phyloP scores from a whole-genome alignment of 2,888 invertebrate species.

The Schizotus pectinicornis region DNA sequence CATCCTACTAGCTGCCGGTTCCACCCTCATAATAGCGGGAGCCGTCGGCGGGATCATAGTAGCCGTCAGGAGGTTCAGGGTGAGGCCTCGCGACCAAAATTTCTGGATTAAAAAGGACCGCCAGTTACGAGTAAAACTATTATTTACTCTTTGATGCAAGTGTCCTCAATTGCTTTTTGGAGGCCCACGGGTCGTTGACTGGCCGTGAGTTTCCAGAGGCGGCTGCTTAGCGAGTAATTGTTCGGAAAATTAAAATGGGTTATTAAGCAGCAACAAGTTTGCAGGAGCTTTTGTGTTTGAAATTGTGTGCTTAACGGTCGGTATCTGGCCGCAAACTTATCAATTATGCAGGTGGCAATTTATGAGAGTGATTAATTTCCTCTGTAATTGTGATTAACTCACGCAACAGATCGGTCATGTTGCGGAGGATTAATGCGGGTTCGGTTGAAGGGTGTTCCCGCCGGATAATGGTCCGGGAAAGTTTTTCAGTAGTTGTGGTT shows the following conservation, averaged over 20 bases:
- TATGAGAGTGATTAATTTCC: too few species aligned
- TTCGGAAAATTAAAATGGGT: not conserved
- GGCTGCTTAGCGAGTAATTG: not conserved
- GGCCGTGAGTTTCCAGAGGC: too few species aligned
- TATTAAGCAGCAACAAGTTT: not conserved
- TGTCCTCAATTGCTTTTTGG: too few species aligned
- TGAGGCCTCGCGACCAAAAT: constrained; percentile 37
- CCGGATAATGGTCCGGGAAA: constrained; percentile 19
- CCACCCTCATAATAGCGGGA: constrained; percentile 56
- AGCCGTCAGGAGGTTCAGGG: constrained; percentile 53
- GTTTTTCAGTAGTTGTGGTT: constrained; percentile 26
- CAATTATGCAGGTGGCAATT: not conserved
- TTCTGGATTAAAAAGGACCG: not conserved
- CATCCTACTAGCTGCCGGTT: constrained; percentile 54
- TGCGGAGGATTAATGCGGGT: too few species aligned
- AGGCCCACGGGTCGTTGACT: too few species aligned
- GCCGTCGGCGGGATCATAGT: constrained; percentile 54
- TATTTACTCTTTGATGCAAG: too few species aligned
- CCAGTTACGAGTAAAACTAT: constrained; percentile 2
- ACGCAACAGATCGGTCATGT: too few species aligned
- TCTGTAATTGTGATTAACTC: too few species aligned
- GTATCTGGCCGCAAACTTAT: not conserved
- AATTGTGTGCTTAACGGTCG: too few species aligned
- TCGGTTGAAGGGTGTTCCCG: too few species aligned
- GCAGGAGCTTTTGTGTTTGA: not conserved